These are phyloP conservation scores for Passerculus sandwichensis DNA, from an alignment of 2,797 vertebrate genomes.

Conservation along the genomic window DNA sequence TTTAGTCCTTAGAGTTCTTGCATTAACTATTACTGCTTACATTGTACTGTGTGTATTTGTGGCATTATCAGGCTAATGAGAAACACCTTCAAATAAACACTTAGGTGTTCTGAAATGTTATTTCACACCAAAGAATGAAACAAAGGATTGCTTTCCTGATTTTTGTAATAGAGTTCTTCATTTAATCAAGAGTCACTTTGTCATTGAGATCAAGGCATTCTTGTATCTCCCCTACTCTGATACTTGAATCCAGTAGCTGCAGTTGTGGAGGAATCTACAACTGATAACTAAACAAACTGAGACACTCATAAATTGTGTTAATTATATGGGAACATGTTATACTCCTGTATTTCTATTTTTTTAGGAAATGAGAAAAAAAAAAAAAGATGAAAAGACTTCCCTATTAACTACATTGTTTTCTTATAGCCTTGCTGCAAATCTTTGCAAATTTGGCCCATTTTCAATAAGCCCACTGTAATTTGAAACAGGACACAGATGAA, in stretches of 20 bases:
- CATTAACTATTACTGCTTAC: background rate
- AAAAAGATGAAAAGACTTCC: background rate
- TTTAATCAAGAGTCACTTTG: background rate
- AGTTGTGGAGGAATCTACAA: background rate
- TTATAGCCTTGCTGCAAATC: background rate
- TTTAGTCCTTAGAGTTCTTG: background rate
- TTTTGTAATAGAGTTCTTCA: background rate
- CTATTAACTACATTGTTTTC: background rate
- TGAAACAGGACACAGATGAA: background rate
- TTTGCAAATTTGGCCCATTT: background rate
- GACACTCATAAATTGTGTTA: background rate
- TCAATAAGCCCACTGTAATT: background rate
- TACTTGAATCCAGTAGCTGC: background rate
- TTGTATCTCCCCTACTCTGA: fast-evolving
- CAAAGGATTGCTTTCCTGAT: background rate
- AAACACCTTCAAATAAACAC: conserved; percentile 42
- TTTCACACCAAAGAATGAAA: background rate
- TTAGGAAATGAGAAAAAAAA: background rate
- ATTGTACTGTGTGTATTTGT: background rate
- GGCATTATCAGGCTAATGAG: background rate
- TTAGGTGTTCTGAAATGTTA: background rate
- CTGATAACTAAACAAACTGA: background rate
- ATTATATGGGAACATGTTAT: background rate
- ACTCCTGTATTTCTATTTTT: background rate
- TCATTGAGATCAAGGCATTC: background rate